Base-by-base conservation (phyloP, 2,888 invertebrate genomes). In the Cancer borealis region DNA sequence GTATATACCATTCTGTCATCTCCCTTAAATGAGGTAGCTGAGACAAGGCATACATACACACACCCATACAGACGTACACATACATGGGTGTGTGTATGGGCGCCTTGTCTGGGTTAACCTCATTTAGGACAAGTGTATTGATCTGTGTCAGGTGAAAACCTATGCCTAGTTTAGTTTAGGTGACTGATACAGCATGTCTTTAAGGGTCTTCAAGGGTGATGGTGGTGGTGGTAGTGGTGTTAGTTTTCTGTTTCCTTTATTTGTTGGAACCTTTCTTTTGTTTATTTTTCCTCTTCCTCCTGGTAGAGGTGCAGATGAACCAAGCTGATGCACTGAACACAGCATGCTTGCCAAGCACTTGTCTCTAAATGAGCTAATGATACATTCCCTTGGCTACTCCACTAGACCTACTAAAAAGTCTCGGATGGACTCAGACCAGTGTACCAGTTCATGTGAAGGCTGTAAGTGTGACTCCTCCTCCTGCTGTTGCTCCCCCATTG, bases 401-500 rank as follows among this genome's bases (percentile, higher is more conserved):
- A 79, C 90, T 95, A 95, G 95, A 95, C 95, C 93, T 73, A 87
- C 92, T 89, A 93, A 95, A 95, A 95, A 95, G 93, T 95, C 93
- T 46, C 95, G 95, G 66, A 88, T 92, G 90, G 92, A 93, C 90
- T 95, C 95, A 92, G 95, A 95, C 79, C 93, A 60, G 46, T 95
- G 95, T 87, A 93, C 93, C 95, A 95, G 93, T 92, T 93, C 92
- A 60, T 95, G 94, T 73, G 93, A 94, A 66, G 95, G 93, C 94
- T 95, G 94, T 94, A 94, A 95, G 84, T 95, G 94, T 94, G 95
- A 95, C 95, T 95, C 95, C 90, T 89, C 95, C 87, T 89, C 54
- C 92, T 92, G 95, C 93, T 92, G 92, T 88, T 91, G 88, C 49
- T 91, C 93, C 87, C 73, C 66, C 89, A 94, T 89, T 45, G 95